Conservation (phyloP, 1,140 invertebrate species). For the Cyphomyrmex costatus region DNA sequence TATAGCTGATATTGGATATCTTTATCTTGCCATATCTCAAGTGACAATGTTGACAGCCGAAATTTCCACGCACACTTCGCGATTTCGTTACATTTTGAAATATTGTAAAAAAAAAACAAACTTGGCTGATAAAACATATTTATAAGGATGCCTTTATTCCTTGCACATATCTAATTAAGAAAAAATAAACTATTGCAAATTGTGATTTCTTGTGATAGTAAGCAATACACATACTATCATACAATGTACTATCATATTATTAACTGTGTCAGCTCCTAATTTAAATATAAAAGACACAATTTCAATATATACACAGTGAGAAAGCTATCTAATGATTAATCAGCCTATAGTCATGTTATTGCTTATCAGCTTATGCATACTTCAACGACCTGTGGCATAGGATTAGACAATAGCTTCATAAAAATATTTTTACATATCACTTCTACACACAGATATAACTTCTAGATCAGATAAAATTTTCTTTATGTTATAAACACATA, state of each 20-base stretch:
- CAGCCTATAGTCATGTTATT: constrained; percentile 17
- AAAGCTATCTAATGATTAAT: not conserved
- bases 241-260: not conserved
- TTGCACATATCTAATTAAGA: not conserved
- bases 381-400: constrained; percentile 27
- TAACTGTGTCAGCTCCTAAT: not conserved
- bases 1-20: constrained; percentile 66
- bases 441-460: not conserved
- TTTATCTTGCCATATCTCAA: constrained; percentile 22
- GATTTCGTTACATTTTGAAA: not conserved
- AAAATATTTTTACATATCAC: not conserved
- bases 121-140: not conserved
- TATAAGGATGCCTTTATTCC: not conserved
- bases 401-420: constrained; percentile 23
- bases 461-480: not conserved
- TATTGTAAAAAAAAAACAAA: not conserved
- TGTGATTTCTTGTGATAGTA: not conserved
- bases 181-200: not conserved
- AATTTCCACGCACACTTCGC: not conserved
- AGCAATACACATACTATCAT: not conserved
- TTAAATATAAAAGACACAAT: not conserved
- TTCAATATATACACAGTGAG: not conserved
- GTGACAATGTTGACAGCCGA: constrained; percentile 29
- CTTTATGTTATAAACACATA: not conserved
- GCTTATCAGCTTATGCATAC: constrained; percentile 44